These are phyloP conservation scores for Ellobium chinense DNA, from an alignment of 2,888 invertebrate species.

Conservation along the genomic window DNA sequence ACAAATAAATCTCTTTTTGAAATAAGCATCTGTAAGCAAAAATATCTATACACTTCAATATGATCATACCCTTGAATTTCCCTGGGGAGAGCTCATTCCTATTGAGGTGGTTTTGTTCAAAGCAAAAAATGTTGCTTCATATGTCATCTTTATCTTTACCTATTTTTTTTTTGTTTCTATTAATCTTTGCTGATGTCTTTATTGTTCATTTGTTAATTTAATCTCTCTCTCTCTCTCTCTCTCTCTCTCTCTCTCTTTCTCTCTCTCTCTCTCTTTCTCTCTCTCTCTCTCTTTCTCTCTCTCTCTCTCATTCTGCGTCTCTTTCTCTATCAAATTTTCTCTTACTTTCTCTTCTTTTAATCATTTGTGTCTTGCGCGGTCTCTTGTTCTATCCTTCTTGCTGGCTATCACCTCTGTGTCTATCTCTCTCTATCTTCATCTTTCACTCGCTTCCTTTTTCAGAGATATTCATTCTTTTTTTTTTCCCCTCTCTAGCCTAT, in stretches of 20 bases:
- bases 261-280: constrained; percentile 22
- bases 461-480: too few species aligned
- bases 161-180: too few species aligned
- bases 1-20: too few species aligned
- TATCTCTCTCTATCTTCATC: background rate
- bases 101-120: too few species aligned
- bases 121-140: too few species aligned
- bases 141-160: too few species aligned
- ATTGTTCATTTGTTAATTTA: background rate
- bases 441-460: background rate
- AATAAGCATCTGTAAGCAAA: too few species aligned
- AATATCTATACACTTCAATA: too few species aligned
- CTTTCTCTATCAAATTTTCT: background rate
- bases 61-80: too few species aligned
- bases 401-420: background rate
- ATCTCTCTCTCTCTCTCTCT: constrained; percentile 10
- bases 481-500: background rate
- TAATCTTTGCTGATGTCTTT: too few species aligned
- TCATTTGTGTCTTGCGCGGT: background rate
- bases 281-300: constrained; percentile 20
- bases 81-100: too few species aligned
- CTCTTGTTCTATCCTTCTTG: background rate
- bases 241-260: constrained; percentile 33
- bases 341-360: background rate
- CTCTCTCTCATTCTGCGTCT: background rate